Conservation (phyloP, 2,113 vertebrate species). For the Corapipo altera region DNA sequence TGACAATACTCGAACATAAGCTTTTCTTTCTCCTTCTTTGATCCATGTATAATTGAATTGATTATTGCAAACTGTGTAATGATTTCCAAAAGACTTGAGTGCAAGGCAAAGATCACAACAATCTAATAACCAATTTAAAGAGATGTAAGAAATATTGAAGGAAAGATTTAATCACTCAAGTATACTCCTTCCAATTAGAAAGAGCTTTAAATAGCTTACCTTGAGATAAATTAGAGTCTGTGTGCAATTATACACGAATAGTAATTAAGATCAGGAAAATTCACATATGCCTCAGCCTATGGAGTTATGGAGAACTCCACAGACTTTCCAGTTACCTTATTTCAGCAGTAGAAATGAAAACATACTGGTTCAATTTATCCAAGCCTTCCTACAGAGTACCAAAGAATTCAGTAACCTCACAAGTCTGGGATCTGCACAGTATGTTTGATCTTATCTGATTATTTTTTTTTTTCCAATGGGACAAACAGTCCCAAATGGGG, state of each 20-base stretch:
- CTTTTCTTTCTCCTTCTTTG: conserved; percentile 64
- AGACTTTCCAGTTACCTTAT: background rate
- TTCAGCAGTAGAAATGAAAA: background rate
- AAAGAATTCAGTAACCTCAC: background rate
- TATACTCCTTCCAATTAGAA: conserved; percentile 60
- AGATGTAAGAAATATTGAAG: conserved; percentile 64
- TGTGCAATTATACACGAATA: conserved; percentile 55
- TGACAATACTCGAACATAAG: conserved; percentile 69
- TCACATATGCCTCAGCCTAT: conserved; percentile 16
- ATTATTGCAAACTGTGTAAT: conserved; percentile 64
- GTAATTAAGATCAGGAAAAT: conserved; percentile 63
- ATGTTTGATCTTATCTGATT: background rate
- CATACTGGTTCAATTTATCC: background rate
- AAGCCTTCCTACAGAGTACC: background rate
- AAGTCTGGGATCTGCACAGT: background rate
- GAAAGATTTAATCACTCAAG: conserved; percentile 63
- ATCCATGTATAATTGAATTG: conserved; percentile 63
- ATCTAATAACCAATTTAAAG: conserved; percentile 52
- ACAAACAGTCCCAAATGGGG: background rate
- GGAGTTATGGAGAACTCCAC: background rate
- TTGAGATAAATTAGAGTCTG: conserved; percentile 50
- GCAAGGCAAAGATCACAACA: conserved; percentile 62
- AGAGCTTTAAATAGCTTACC: conserved; percentile 69
- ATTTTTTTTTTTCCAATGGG: background rate
- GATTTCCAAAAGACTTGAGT: conserved; percentile 52